Base-by-base conservation (phyloP, 2,113 vertebrate species). In the Cyanoramphus novaezelandiae region DNA sequence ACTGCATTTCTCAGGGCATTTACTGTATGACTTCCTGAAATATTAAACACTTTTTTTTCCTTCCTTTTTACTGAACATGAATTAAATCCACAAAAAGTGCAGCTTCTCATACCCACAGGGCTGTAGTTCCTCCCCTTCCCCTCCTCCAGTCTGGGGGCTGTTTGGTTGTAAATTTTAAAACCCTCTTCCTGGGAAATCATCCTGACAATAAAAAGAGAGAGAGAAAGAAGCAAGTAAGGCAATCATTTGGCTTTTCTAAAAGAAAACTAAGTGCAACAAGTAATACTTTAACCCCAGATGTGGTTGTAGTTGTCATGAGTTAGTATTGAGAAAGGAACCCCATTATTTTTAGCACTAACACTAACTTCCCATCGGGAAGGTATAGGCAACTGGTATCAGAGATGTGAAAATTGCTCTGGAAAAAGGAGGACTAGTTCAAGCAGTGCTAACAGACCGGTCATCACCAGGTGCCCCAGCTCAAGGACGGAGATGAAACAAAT, bases 11-110 rank as follows among this genome's bases (percentile, higher is more conserved):
- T 95, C 0, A 0, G 59, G 75, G 19, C 11, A 88, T 74, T 83
- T 82, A 59, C 41, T 52, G 47, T 62, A 80, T 33, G 23, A 82
- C 93, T 93, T 96, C 71, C 82, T 59, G 71, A 80, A 95, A 82
- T 77, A 65, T 43, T 95, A 86, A 90, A 50, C 6, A 35, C 7
- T 88, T 28, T 14, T 35, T 83, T 49, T 35, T 37, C 10, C 10
- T 63, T 83, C 27, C 41, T 91, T 65, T 31, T 85, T 69, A 74
- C 31, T 5, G 11, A 91, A 91, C 53, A 50, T 11, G 57, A 82
- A 76, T 69, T 72, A 78, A 75, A 89, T 64, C 33, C 3, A 3
- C 63, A 65, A 74, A 39, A 87, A 74, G 7, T 37, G 5, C 8
- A 15, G 21, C 44, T 76, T 96, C 49, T 79, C 13, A 17, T 60